Evolutionary conservation across 2,113 vertebrate genomes (phyloP).

Genomic region (Brachyistius frenatus): DNA sequence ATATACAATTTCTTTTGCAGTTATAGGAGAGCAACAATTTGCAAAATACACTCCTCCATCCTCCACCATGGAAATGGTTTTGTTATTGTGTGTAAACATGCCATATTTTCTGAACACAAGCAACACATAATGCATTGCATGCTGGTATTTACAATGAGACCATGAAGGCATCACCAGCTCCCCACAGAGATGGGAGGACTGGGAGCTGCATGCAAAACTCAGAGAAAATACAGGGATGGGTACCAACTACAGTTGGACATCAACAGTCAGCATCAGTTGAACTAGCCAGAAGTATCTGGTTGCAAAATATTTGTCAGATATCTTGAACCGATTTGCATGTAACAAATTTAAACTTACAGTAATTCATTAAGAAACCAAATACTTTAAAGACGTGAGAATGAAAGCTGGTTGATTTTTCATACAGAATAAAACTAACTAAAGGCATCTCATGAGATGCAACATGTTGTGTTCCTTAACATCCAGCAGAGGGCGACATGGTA

Average conservation of each 20-base stretch:
- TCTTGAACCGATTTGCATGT: too few species aligned
- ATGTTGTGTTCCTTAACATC: neutral
- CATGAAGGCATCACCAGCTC: slow-evolving; percentile 37
- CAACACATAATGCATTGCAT: neutral
- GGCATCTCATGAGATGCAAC: neutral
- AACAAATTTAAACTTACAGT: too few species aligned
- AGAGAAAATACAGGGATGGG: neutral
- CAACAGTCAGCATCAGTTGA: too few species aligned
- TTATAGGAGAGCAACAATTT: too few species aligned
- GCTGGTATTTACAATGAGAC: slow-evolving; percentile 7
- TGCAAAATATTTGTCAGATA: too few species aligned
- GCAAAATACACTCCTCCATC: too few species aligned
- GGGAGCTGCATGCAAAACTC: slow-evolving; percentile 4
- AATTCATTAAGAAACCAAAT: neutral
- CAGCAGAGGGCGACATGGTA: slow-evolving; percentile 29
- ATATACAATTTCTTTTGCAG: too few species aligned
- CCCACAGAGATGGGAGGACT: slow-evolving; percentile 5
- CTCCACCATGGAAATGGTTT: neutral
- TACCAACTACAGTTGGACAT: neutral
- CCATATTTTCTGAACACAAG: neutral
- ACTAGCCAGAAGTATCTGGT: too few species aligned
- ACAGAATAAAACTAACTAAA: neutral
- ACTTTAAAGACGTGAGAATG: neutral
- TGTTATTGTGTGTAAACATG: neutral
- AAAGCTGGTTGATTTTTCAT: too few species aligned